Percentiles rank a stretch among this genome's conserved stretches.
Evolutionary conservation across 2,797 vertebrate species (phyloP).

Genomic region (Clarias fuscus): DNA sequence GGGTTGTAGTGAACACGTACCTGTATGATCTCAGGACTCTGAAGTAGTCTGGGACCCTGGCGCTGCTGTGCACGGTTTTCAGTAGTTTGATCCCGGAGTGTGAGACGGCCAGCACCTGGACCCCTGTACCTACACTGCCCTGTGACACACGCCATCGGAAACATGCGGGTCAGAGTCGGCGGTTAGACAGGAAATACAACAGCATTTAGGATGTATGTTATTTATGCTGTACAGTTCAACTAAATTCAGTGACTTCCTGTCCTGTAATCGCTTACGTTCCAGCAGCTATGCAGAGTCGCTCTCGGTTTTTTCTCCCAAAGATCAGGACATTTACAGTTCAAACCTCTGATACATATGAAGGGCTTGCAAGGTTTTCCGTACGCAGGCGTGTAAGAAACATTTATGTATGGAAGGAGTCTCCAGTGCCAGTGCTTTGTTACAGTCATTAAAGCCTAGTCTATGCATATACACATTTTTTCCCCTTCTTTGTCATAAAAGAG

Average conservation of each 20-base stretch:
- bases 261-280: too few relatives aligned
- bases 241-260: too few relatives aligned
- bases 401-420: not conserved
- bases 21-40: constrained; percentile 85
- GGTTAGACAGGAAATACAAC: not conserved
- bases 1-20: constrained; percentile 62
- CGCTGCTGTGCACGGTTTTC: constrained; percentile 82
- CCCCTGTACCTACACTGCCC: constrained; percentile 94
- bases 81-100: constrained; percentile 89
- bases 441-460: too few relatives aligned
- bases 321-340: not conserved
- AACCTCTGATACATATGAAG: not conserved
- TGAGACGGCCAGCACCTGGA: constrained; percentile 91
- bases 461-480: too few relatives aligned
- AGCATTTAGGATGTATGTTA: not conserved
- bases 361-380: not conserved
- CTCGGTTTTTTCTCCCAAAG: not conserved
- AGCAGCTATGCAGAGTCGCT: not conserved
- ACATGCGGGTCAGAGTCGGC: not conserved
- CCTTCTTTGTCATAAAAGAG: too few relatives aligned
- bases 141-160: constrained; percentile 58
- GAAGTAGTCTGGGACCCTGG: constrained; percentile 82
- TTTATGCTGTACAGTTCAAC: too few relatives aligned
- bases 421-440: not conserved
- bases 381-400: not conserved